A percentile compares a stretch with the other conserved stretches of the same genome.
Conservation (phyloP, 2,113 vertebrate genomes). For the Acinonyx jubatus region DNA sequence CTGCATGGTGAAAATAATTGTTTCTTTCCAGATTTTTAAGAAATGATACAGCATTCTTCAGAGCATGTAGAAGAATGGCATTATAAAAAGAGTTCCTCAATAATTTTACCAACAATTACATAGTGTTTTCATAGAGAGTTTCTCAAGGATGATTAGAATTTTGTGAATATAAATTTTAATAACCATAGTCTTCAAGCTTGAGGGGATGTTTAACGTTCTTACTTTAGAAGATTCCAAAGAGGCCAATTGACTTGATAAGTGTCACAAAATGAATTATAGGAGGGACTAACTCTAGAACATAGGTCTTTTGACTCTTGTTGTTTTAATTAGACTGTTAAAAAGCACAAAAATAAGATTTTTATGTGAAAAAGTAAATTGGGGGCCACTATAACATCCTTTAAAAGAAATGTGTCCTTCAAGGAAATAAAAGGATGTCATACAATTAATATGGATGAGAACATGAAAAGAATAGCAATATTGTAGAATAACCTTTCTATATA, state of each 20-base stretch:
- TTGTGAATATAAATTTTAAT: background rate
- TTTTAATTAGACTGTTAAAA: background rate
- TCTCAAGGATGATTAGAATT: background rate
- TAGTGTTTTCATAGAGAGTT: background rate
- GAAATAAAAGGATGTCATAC: background rate
- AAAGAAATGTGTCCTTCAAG: background rate
- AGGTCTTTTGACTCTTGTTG: background rate
- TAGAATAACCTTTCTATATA: background rate
- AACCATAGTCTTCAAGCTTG: background rate
- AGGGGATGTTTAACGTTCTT: conserved; percentile 4
- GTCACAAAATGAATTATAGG: background rate
- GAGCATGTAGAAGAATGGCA: background rate
- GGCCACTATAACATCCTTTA: background rate
- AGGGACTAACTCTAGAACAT: background rate
- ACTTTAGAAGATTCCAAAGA: conserved; percentile 30
- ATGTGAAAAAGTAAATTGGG: background rate
- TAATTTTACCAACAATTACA: background rate
- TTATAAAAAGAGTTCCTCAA: background rate
- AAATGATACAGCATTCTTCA: background rate
- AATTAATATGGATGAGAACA: background rate
- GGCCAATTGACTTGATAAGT: background rate
- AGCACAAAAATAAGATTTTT: background rate
- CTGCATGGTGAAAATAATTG: background rate
- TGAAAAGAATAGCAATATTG: background rate
- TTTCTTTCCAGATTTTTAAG: background rate